Conservation (phyloP, 2,888 invertebrate species). For the Hypomecis atomaria region DNA sequence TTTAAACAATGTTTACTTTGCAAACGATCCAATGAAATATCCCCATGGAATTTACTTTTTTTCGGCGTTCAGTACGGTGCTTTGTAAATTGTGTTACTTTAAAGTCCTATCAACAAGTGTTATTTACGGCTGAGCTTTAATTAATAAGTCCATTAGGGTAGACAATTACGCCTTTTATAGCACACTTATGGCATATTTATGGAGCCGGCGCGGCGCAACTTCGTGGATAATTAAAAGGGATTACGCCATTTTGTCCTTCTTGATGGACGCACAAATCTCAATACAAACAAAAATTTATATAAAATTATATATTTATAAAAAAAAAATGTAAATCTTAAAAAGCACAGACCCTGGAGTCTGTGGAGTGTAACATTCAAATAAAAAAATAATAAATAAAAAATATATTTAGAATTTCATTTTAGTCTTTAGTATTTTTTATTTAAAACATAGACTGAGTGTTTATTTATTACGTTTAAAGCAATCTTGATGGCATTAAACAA, state of each 20-base stretch:
- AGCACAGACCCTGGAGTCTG: too few species aligned
- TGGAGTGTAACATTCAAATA: too few species aligned
- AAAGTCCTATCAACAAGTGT: slow-evolving; percentile 27
- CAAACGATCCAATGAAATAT: too few species aligned
- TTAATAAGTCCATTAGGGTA: slow-evolving; percentile 34
- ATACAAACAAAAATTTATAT: neutral
- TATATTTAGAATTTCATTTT: too few species aligned
- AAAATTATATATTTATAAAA: neutral
- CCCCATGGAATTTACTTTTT: neutral
- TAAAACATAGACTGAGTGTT: too few species aligned
- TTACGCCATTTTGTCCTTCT: slow-evolving; percentile 32
- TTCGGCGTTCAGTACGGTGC: neutral
- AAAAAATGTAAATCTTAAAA: too few species aligned
- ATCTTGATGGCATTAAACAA: too few species aligned
- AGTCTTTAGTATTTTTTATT: too few species aligned
- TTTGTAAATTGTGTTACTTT: slow-evolving; percentile 7
- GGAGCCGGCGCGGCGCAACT: slow-evolving; percentile 15
- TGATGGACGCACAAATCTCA: slow-evolving; percentile 19
- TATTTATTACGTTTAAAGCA: too few species aligned
- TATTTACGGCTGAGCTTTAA: slow-evolving; percentile 27
- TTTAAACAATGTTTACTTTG: too few species aligned
- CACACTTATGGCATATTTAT: slow-evolving; percentile 34
- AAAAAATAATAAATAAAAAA: too few species aligned
- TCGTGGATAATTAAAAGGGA: slow-evolving; percentile 39
- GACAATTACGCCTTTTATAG: slow-evolving; percentile 36